A percentile compares a stretch with the other conserved stretches of the same genome.
These are phyloP conservation scores for Chelmon rostratus DNA, from an alignment of 2,797 vertebrate genomes.

Conservation along the genomic window DNA sequence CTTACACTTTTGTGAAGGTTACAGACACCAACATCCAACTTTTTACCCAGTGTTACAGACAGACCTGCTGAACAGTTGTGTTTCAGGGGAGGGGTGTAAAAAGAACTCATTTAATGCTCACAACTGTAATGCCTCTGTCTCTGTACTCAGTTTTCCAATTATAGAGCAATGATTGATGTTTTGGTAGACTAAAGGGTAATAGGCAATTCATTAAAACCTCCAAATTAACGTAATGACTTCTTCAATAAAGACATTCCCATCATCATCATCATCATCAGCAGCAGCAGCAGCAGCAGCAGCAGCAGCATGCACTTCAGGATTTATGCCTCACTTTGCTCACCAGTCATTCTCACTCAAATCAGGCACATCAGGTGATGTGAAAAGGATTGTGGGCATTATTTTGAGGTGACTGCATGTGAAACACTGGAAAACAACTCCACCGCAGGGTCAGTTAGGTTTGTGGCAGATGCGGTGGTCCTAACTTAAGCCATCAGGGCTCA, in stretches of 20 bases:
- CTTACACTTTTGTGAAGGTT: background rate
- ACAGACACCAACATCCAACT: too few relatives aligned
- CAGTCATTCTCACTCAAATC: background rate
- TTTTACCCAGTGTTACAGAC: too few relatives aligned
- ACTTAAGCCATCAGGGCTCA: background rate
- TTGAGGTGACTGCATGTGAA: background rate
- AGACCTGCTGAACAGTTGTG: background rate
- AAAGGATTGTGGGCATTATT: background rate
- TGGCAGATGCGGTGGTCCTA: constrained; percentile 2
- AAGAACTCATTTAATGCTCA: background rate
- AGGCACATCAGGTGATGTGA: background rate
- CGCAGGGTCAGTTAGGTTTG: background rate
- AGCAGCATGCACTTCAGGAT: background rate
- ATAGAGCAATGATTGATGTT: constrained; percentile 14
- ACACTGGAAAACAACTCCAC: constrained; percentile 3
- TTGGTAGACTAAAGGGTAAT: constrained; percentile 11
- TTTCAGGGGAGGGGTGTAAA: constrained; percentile 8
- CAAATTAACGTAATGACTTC: constrained; percentile 21
- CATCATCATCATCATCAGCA: background rate
- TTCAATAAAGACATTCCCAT: constrained; percentile 20
- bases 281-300: too few relatives aligned
- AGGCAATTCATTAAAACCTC: constrained; percentile 22
- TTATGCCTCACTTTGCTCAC: background rate
- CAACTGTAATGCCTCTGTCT: background rate
- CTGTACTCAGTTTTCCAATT: constrained; percentile 24